These are phyloP conservation scores for Corvus hawaiiensis DNA, from an alignment of 2,113 vertebrate genomes.

Conservation along the genomic window DNA sequence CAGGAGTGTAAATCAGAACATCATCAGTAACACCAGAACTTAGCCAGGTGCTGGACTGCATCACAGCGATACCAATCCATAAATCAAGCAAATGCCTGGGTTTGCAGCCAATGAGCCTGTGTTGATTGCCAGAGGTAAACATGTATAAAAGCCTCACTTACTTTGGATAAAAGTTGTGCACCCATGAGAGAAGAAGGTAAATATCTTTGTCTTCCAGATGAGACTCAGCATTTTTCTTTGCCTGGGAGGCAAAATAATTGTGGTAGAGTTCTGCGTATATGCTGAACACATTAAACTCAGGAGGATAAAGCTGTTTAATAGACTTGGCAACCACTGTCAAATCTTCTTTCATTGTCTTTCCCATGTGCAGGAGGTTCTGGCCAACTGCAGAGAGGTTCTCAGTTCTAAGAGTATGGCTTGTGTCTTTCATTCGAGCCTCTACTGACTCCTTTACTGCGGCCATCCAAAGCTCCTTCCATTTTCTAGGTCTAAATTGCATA, in stretches of 20 bases:
- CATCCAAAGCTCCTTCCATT: constrained; percentile 74
- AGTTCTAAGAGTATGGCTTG: background rate
- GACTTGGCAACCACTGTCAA: constrained; percentile 72
- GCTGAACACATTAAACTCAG: constrained; percentile 76
- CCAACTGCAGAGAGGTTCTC: constrained; percentile 67
- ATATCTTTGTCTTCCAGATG: constrained; percentile 72
- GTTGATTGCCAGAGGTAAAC: background rate
- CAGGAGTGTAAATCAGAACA: background rate
- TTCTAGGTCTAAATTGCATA: constrained; percentile 66
- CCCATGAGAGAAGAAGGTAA: constrained; percentile 82
- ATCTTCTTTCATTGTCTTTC: constrained; percentile 79
- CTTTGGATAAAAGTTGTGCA: constrained; percentile 78
- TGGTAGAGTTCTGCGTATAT: constrained; percentile 82
- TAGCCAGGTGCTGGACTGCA: background rate
- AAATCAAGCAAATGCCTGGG: background rate
- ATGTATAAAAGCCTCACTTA: constrained; percentile 46
- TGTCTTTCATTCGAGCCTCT: constrained; percentile 62
- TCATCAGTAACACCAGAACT: background rate
- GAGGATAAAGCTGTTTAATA: constrained; percentile 77
- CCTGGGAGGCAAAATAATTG: constrained; percentile 67
- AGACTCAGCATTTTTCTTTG: constrained; percentile 54
- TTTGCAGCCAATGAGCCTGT: background rate
- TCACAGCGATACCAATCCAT: fast-evolving
- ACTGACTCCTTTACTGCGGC: constrained; percentile 59
- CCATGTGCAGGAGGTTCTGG: constrained; percentile 74